Percentiles rank a stretch among this genome's conserved stretches.
Evolutionary conservation across 2,797 vertebrate genomes (phyloP).

Genomic region (Thaleichthys pacificus): DNA sequence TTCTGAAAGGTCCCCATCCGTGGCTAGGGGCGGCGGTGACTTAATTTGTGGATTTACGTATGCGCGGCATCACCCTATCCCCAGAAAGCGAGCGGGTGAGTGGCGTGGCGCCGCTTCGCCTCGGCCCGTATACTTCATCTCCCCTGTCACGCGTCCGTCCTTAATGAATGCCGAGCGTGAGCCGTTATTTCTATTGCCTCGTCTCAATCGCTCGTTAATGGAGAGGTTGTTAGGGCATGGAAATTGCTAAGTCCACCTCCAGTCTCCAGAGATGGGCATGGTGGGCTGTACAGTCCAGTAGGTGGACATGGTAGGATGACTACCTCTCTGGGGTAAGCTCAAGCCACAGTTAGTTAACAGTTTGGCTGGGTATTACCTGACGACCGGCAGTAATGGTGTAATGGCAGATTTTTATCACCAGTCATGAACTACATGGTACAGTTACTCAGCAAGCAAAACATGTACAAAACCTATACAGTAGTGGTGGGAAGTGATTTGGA

Average conservation of each 20-base stretch:
- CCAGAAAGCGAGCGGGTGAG: constrained; percentile 22
- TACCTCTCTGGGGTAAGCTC: constrained; percentile 7
- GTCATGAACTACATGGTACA: too few species aligned
- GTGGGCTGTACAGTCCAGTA: constrained; percentile 41
- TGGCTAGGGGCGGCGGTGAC: constrained; percentile 55
- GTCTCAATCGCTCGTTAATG: constrained; percentile 74
- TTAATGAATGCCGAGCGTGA: constrained; percentile 76
- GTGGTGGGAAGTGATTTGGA: too few species aligned
- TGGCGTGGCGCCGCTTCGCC: constrained; percentile 52
- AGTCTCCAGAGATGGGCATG: constrained; percentile 58
- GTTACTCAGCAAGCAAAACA: too few species aligned
- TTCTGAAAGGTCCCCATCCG: constrained; percentile 46
- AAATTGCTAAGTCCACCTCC: constrained; percentile 69
- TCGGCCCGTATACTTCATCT: constrained; percentile 60
- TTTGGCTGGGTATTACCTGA: too few species aligned
- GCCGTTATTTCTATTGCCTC: constrained; percentile 76
- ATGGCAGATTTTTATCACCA: too few species aligned
- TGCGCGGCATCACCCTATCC: constrained; percentile 39
- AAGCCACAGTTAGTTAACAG: neutral
- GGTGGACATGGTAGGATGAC: constrained; percentile 52
- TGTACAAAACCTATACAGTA: too few species aligned
- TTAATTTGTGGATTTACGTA: constrained; percentile 70
- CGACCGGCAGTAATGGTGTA: too few species aligned
- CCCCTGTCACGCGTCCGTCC: constrained; percentile 65
- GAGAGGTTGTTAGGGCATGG: constrained; percentile 71